These are phyloP conservation scores for Nothocercus julius DNA, from an alignment of 2,113 vertebrate species.

Conservation along the genomic window DNA sequence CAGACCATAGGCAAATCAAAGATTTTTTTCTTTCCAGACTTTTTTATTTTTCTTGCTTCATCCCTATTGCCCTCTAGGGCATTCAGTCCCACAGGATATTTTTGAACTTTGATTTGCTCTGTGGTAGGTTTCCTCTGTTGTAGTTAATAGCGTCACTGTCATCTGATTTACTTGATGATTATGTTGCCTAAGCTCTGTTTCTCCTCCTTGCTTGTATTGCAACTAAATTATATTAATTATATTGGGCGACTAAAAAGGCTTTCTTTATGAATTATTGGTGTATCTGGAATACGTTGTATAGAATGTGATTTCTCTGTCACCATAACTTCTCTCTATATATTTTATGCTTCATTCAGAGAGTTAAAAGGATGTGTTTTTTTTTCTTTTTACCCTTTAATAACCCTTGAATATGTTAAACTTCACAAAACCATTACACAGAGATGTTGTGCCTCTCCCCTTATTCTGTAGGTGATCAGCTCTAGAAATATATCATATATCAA, in stretches of 20 bases:
- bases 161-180: background rate
- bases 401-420: background rate
- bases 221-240: too few species aligned
- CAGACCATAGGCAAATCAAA: background rate
- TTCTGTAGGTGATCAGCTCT: background rate
- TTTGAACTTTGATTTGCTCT: constrained; percentile 2
- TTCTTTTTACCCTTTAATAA: background rate
- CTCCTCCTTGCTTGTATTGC: background rate
- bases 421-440: background rate
- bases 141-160: background rate
- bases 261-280: background rate
- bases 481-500: background rate
- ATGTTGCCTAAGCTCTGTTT: background rate
- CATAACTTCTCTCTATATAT: background rate
- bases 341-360: background rate
- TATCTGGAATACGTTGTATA: background rate
- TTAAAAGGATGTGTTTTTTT: background rate
- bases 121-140: background rate
- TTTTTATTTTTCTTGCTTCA: background rate
- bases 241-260: background rate
- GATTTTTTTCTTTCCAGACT: fast-evolving
- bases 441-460: background rate
- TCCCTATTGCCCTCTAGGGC: background rate
- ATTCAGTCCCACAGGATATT: background rate
- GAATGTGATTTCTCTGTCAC: background rate